Conservation (phyloP, 2,797 vertebrate species). For the Bradypodion pumilum region DNA sequence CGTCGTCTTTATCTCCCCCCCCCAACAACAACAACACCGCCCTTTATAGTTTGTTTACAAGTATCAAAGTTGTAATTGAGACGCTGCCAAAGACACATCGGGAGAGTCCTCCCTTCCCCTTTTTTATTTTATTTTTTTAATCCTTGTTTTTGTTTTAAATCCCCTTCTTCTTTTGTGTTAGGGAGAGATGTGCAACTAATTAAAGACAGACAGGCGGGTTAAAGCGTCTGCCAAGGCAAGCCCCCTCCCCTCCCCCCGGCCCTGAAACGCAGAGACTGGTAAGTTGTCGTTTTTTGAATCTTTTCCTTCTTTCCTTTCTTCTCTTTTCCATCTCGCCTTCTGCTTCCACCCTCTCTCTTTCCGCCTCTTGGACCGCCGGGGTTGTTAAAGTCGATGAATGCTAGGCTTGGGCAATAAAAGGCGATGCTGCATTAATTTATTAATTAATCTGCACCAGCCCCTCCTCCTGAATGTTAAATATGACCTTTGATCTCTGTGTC, state of each 20-base stretch:
- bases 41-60: conserved; percentile 78
- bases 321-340: conserved; percentile 41
- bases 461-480: conserved; percentile 80
- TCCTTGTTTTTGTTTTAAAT: background rate
- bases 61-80: conserved; percentile 80
- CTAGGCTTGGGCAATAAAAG: conserved; percentile 78
- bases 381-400: conserved; percentile 76
- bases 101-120: conserved; percentile 58
- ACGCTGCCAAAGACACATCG: conserved; percentile 77
- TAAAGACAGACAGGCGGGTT: conserved; percentile 87
- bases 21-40: conserved; percentile 35
- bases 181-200: conserved; percentile 87
- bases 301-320: conserved; percentile 32
- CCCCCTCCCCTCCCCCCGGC: conserved; percentile 70
- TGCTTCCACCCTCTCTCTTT: conserved; percentile 53
- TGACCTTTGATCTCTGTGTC: conserved; percentile 92
- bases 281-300: conserved; percentile 85
- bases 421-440: conserved; percentile 80
- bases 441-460: conserved; percentile 82
- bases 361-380: conserved; percentile 61
- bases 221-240: conserved; percentile 85
- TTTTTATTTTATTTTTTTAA: background rate
- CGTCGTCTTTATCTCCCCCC: conserved; percentile 66
- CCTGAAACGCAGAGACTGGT: conserved; percentile 88
- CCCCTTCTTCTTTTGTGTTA: conserved; percentile 79